Evolutionary conservation across 1,140 invertebrate species (phyloP).

Genomic region (Procambarus virginalis): DNA sequence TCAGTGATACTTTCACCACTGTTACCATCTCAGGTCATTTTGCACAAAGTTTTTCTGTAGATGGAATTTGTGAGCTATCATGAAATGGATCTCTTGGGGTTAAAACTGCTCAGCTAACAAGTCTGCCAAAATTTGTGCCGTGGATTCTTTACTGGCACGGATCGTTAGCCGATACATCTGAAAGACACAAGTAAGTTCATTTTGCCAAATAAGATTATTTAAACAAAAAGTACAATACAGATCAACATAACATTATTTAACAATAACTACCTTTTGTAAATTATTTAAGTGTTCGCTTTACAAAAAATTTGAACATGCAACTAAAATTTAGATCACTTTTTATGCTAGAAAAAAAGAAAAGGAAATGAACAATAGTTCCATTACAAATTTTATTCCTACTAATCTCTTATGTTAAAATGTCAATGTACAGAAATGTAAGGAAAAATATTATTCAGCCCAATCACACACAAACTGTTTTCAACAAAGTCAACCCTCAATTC

Average conservation of each 20-base stretch:
- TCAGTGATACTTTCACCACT: not conserved
- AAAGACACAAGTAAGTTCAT: slow-evolving; percentile 31
- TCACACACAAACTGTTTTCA: too few relatives aligned
- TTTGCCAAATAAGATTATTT: not conserved
- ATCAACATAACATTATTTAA: not conserved
- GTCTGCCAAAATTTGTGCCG: slow-evolving; percentile 92
- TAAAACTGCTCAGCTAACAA: slow-evolving; percentile 90
- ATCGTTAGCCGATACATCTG: slow-evolving; percentile 99
- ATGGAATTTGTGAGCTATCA: not conserved
- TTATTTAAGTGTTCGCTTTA: too few relatives aligned
- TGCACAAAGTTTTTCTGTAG: not conserved
- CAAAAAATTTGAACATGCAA: too few relatives aligned
- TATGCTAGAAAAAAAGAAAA: too few relatives aligned
- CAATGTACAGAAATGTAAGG: too few relatives aligned
- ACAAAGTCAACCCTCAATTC: too few relatives aligned
- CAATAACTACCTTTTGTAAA: too few relatives aligned
- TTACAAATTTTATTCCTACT: too few relatives aligned
- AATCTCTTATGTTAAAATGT: too few relatives aligned
- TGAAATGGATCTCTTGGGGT: slow-evolving; percentile 11
- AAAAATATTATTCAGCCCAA: too few relatives aligned
- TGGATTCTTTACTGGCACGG: slow-evolving; percentile 95
- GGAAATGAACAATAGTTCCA: too few relatives aligned
- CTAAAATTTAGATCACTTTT: too few relatives aligned
- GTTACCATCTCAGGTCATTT: not conserved
- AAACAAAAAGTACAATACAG: not conserved